phyloP scores from a whole-genome alignment of 2,797 vertebrate genomes.

The Brotula barbata region DNA sequence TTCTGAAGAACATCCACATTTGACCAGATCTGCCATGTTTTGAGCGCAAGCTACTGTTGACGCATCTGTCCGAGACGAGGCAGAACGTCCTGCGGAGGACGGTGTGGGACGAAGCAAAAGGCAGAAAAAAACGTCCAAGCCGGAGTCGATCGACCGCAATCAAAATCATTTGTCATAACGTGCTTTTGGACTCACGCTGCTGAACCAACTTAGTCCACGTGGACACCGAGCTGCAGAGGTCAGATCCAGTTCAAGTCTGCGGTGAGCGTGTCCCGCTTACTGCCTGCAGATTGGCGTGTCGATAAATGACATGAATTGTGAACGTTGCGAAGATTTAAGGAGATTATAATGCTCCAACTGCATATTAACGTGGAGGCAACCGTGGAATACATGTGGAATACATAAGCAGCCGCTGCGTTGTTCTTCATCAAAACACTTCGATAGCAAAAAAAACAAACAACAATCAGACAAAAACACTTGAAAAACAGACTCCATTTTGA shows the following conservation, averaged over 20 bases:
- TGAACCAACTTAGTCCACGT: neutral
- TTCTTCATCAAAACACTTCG: too few relatives aligned
- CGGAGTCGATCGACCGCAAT: neutral
- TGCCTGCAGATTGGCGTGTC: neutral
- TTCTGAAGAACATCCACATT: too few relatives aligned
- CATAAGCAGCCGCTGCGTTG: neutral
- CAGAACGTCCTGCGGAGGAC: too few relatives aligned
- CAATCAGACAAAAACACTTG: neutral
- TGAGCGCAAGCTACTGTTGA: too few relatives aligned
- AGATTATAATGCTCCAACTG: slow-evolving; percentile 13
- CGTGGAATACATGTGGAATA: slow-evolving; percentile 3
- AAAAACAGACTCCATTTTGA: slow-evolving; percentile 40
- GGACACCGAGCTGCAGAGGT: neutral
- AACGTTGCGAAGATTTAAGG: neutral
- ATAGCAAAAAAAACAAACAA: too few relatives aligned
- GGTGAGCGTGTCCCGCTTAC: neutral
- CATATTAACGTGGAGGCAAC: slow-evolving; percentile 10
- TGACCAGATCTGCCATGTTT: too few relatives aligned
- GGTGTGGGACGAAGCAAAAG: too few relatives aligned
- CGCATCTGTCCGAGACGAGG: too few relatives aligned
- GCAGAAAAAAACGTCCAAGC: too few relatives aligned
- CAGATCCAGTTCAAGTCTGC: neutral
- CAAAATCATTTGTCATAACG: neutral
- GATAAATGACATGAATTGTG: neutral
- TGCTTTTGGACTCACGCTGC: slow-evolving; percentile 4